Base-by-base conservation (phyloP, 2,797 vertebrate genomes). In the Emydoidea blandingii region DNA sequence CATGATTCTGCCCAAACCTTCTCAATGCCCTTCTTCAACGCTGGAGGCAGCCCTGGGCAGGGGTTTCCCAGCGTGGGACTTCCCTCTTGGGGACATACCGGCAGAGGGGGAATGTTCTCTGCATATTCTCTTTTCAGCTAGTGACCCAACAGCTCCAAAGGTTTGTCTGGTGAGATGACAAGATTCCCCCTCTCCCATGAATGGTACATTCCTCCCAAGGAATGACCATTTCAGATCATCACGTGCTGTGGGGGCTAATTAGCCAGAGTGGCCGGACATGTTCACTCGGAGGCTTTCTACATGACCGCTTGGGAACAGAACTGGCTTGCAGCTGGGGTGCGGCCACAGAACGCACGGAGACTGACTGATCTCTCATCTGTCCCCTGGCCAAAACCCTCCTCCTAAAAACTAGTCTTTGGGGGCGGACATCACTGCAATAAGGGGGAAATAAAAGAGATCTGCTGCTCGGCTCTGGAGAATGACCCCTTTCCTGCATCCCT, bases 401-500 rank as follows among this genome's bases (percentile, higher is more conserved):
- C 84, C 12, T 50, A 9, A 79, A n/a, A 79, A 5, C 23, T 74
- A 81, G 52, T 11, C 8, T 1, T 65, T 49, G 27, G 18, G 52
- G 5, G 41, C 10, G 12, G 34, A 12, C n/a, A 27, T 54, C 19
- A 25, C 29, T 41, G 76, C 19, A 86, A 10, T 4, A 62, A 81
- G 19, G 10, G 1, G 3, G 0, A 86, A 62, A 31, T 9, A 16
- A 37, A 12, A 6, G 6, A 74, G 2, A 34, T 29, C n/a, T 47
- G 52, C 37, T 62, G 23, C 29, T 62, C 5, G n/a, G 21, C 7
- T 6, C 5, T 41, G 31, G 81, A 47, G 2, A 2, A 56, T 3
- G 16, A 8, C 25, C 37, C 37, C 14, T 16, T 27, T 57, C 8
- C 80, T 44, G 14, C 15, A 3, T 25, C 80, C 25, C 25, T n/a